These are phyloP conservation scores for Peromyscus polionotus DNA, from an alignment of 2,113 vertebrate species.

Conservation along the genomic window DNA sequence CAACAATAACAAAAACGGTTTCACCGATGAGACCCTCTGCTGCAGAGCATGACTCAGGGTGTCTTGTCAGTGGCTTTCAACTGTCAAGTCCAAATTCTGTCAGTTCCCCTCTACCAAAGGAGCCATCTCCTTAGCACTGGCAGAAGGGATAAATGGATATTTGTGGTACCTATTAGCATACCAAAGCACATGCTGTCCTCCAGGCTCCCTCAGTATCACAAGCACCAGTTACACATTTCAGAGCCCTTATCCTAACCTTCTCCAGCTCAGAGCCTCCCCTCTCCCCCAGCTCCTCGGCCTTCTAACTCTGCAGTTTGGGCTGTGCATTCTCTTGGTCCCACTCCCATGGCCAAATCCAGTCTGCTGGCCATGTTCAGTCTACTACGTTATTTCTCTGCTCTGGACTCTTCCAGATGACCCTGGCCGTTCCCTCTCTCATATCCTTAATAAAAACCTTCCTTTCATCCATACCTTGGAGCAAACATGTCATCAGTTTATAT, in stretches of 20 bases:
- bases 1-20: neutral
- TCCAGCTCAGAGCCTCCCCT: neutral
- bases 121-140: neutral
- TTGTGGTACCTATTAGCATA: neutral
- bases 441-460: neutral
- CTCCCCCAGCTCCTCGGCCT: neutral
- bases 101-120: neutral
- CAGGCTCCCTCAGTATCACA: neutral
- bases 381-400: neutral
- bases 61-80: neutral
- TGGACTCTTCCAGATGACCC: neutral
- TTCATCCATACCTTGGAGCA: neutral
- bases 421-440: neutral
- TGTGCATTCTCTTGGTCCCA: fast-evolving
- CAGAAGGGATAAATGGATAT: neutral
- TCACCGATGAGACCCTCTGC: neutral
- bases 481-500: too few relatives aligned
- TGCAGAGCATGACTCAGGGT: neutral
- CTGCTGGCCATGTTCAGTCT: neutral
- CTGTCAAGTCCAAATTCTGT: neutral
- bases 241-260: neutral
- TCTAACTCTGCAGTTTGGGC: fast-evolving
- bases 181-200: neutral
- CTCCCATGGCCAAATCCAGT: neutral
- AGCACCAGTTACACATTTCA: neutral